These are phyloP conservation scores for Polydrusus tereticollis DNA, from an alignment of 2,888 invertebrate species.

Conservation along the genomic window DNA sequence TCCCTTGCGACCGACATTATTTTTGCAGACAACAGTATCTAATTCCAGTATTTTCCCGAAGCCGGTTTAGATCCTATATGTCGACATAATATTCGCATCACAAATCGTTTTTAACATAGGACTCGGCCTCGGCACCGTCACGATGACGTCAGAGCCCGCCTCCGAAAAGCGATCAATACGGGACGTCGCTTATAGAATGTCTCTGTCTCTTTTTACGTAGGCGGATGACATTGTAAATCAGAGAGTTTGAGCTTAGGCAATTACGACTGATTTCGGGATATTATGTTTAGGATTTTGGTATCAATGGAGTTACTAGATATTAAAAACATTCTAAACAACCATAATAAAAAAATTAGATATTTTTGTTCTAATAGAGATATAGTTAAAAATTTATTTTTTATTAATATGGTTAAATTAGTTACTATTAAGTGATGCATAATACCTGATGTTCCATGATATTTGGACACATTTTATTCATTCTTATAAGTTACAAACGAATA, in stretches of 20 bases:
- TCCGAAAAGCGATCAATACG: constrained; percentile 48
- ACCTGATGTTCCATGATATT: no score
- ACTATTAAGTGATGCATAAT: no score
- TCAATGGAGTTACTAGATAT: no score
- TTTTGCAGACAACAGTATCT: no score
- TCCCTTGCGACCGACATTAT: no score
- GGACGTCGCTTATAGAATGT: constrained; percentile 32
- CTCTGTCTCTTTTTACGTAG: no score
- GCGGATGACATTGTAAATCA: background rate
- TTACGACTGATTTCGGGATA: background rate
- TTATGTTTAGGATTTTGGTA: background rate
- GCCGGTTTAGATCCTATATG: background rate
- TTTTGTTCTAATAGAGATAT: no score
- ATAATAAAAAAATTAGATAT: background rate
- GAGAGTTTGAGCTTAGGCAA: background rate
- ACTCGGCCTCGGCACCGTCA: constrained; percentile 38
- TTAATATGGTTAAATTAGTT: no score
- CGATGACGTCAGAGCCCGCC: constrained; percentile 47
- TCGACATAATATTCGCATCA: constrained; percentile 8
- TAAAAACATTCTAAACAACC: background rate
- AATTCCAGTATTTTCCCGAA: no score
- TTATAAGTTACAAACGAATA: no score
- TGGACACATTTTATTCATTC: no score
- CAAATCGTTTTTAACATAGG: background rate
- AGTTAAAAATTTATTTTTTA: no score